phyloP scores from a whole-genome alignment of 2,888 invertebrate genomes.

The Sinotaia quadrata region DNA sequence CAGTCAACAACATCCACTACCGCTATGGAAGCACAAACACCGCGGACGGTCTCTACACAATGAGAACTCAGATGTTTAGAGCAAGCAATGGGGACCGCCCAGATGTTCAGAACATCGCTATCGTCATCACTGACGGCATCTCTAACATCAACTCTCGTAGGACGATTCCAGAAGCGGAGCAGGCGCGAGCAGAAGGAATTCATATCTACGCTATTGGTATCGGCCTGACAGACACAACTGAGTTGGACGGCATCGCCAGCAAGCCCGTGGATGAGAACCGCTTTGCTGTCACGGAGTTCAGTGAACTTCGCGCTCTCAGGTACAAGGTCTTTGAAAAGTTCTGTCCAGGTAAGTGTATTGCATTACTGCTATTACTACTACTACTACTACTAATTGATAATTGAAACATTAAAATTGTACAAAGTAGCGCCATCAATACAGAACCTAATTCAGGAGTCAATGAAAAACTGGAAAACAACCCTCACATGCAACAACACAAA shows the following conservation, averaged over 20 bases:
- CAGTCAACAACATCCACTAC: conserved; percentile 49
- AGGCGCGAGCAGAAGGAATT: conserved; percentile 47
- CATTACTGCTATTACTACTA: too few species aligned
- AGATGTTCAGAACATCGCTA: conserved; percentile 54
- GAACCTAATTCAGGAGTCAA: too few species aligned
- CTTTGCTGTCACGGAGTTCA: conserved; percentile 54
- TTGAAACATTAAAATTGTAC: too few species aligned
- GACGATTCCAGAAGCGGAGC: conserved; percentile 56
- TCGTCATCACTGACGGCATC: conserved; percentile 67
- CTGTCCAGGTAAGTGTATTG: too few species aligned
- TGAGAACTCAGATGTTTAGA: conserved; percentile 58
- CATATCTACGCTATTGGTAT: conserved; percentile 57
- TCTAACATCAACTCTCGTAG: conserved; percentile 62
- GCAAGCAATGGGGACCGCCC: conserved; percentile 55
- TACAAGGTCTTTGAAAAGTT: conserved; percentile 42
- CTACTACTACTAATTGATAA: too few species aligned
- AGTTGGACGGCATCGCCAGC: conserved; percentile 61
- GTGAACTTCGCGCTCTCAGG: conserved; percentile 49
- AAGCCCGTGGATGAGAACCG: conserved; percentile 50
- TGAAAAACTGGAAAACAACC: too few species aligned
- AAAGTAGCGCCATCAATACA: too few species aligned
- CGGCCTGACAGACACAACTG: conserved; percentile 53
- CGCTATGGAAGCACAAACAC: conserved; percentile 62
- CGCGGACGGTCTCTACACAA: conserved; percentile 56
- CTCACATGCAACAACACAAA: too few species aligned